phyloP scores from a whole-genome alignment of 2,797 vertebrate species.

The Sebastolobus alascanus region DNA sequence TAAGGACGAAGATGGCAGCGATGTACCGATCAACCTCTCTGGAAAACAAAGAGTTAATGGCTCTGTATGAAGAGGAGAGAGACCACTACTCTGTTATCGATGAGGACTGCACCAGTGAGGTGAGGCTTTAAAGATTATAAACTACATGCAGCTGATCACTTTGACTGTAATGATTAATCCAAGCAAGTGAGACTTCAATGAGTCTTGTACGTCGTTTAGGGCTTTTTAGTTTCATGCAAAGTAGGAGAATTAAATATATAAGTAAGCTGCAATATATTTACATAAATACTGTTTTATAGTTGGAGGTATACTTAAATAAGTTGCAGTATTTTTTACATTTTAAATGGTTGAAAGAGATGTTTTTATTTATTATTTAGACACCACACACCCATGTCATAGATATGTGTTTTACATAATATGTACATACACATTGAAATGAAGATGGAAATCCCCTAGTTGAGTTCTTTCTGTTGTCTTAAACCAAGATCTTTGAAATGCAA shows the following conservation, averaged over 20 bases:
- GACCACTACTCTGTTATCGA: conserved; percentile 35
- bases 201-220: not conserved
- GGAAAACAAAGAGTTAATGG: conserved; percentile 62
- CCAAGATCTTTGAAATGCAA: not conserved
- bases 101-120: conserved; percentile 65
- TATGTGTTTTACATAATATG: not conserved
- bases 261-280: not conserved
- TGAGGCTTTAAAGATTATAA: conserved; percentile 34
- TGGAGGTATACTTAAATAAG: not conserved
- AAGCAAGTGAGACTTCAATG: not conserved
- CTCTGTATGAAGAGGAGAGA: conserved; percentile 55
- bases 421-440: not conserved
- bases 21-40: conserved; percentile 53
- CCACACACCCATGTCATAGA: not conserved
- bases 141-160: not conserved
- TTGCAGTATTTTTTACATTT: not conserved
- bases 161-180: not conserved
- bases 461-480: not conserved
- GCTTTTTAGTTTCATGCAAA: not conserved
- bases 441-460: not conserved
- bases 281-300: not conserved
- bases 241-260: too few species aligned
- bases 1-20: conserved; percentile 22
- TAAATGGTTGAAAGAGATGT: not conserved
- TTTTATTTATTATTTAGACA: not conserved